Evolutionary conservation across 2,888 invertebrate genomes (phyloP), one percentile per base, ranked within the genome.

Genomic region (Watsonalla binaria): DNA sequence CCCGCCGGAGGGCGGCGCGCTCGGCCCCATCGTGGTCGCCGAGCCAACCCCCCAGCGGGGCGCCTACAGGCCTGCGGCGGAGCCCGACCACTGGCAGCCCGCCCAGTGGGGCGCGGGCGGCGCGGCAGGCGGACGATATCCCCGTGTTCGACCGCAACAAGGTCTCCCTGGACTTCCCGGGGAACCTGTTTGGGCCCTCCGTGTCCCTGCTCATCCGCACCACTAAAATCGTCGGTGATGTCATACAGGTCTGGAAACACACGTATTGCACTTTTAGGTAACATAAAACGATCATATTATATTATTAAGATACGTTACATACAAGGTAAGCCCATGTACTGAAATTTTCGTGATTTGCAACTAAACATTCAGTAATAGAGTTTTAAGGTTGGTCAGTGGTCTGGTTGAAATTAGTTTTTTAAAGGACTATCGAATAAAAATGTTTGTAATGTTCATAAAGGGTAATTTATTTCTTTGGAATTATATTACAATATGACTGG

Each of bases 131-230:
- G 15, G 92, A 92, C 77, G 92, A 92, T 66, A 91, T 92, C 66
- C 93, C 93, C 35, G 91, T 86, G 63, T 93, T 93, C 85, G 93
- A 93, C 79, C 88, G 93, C 69, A 91, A 92, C 87, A 92, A 92
- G 70, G 94, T 94, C 60, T 92, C 93, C 70, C 87, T 95, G 77
- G 93, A 94, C 64, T 82, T 95, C 68, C 94, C 94, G 58, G 92
- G 93, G 58, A 88, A 84, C 74, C 86, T 94, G 66, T 93, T 95
- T 80, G 94, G 94, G 51, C 92, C 93, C 11, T 93, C 94, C 74
- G 94, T 94, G 78, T 92, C 92, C 55, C 86, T 94, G 51, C 88
- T 95, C 63, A 94, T 94, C 68, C 92, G 92, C 63, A 84, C 94
- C 67, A 94, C 94, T 78, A 93, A 93, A 74, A 82, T 94, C 59